A percentile compares a stretch with the other conserved stretches of the same genome.
These are phyloP conservation scores for Cryptops parisi DNA, from an alignment of 2,888 invertebrate genomes.

Conservation along the genomic window DNA sequence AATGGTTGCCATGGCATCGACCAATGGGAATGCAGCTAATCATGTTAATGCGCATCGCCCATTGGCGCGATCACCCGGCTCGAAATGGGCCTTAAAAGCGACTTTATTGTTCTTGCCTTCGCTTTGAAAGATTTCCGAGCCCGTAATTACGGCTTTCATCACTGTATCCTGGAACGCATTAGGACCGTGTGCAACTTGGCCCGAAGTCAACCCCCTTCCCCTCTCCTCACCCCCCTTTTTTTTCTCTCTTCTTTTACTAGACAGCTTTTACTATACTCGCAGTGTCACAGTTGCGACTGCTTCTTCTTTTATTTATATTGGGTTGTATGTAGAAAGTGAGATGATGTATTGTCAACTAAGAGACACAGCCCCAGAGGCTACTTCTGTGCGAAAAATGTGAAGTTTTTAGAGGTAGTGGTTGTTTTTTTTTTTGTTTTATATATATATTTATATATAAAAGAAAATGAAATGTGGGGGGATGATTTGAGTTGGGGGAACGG, in stretches of 20 bases:
- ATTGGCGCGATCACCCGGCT: slow-evolving; percentile 11
- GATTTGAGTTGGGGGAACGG: too few species aligned
- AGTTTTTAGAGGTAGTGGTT: too few species aligned
- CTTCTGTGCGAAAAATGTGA: slow-evolving; percentile 1
- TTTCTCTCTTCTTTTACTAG: not conserved
- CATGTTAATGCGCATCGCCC: slow-evolving; percentile 13
- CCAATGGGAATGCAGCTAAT: slow-evolving; percentile 13
- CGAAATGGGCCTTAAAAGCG: slow-evolving; percentile 12
- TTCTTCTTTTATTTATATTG: slow-evolving; percentile 1
- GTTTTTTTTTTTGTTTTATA: too few species aligned
- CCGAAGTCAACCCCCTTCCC: too few species aligned
- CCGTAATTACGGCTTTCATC: slow-evolving; percentile 10
- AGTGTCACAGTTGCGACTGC: not conserved
- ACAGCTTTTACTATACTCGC: not conserved
- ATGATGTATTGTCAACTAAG: too few species aligned
- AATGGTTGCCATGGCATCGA: slow-evolving; percentile 7
- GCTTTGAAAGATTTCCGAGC: slow-evolving; percentile 10
- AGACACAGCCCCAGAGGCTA: not conserved
- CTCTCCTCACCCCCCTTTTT: slow-evolving; percentile 5
- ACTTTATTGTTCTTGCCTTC: slow-evolving; percentile 11
- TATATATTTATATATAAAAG: too few species aligned
- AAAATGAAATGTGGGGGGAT: too few species aligned
- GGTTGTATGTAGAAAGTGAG: not conserved
- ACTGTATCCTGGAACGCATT: not conserved
- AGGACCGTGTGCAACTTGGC: too few species aligned